Conservation (phyloP, 1,140 invertebrate genomes). For the Thaumatotibia leucotreta region DNA sequence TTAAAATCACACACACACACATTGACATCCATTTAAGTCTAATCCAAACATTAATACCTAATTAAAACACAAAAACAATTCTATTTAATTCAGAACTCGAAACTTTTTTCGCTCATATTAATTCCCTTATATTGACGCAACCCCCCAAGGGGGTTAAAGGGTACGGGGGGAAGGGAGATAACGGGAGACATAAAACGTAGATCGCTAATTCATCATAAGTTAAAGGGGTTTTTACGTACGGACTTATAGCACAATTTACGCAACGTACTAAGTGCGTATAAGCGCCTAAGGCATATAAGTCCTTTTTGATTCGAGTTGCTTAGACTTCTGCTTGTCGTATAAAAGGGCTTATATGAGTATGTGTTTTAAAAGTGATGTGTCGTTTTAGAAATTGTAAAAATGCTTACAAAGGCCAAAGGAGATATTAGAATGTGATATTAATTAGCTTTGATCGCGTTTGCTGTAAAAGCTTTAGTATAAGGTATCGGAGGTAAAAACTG, state of each 20-base stretch:
- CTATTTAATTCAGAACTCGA: slow-evolving; percentile 15
- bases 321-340: neutral
- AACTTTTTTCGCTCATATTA: slow-evolving; percentile 65
- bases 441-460: slow-evolving; percentile 47
- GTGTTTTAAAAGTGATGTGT: neutral
- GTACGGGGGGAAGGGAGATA: slow-evolving; percentile 44
- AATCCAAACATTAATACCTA: slow-evolving; percentile 7
- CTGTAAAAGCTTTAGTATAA: slow-evolving; percentile 9
- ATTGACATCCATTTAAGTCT: neutral
- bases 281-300: neutral
- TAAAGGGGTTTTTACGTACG: slow-evolving; percentile 75
- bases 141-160: slow-evolving; percentile 29
- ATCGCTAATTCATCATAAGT: slow-evolving; percentile 77
- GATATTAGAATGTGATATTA: slow-evolving; percentile 56
- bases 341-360: neutral
- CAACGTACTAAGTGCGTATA: slow-evolving; percentile 54
- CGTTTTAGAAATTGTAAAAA: slow-evolving; percentile 42
- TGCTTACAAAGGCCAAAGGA: slow-evolving; percentile 48
- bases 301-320: neutral
- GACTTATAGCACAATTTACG: slow-evolving; percentile 36
- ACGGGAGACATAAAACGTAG: slow-evolving; percentile 73
- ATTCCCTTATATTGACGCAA: slow-evolving; percentile 70
- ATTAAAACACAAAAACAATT: slow-evolving; percentile 11
- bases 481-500: neutral
- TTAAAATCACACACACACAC: neutral